Conservation (phyloP, 2,113 vertebrate genomes). For the Microcebus griseorufus region DNA sequence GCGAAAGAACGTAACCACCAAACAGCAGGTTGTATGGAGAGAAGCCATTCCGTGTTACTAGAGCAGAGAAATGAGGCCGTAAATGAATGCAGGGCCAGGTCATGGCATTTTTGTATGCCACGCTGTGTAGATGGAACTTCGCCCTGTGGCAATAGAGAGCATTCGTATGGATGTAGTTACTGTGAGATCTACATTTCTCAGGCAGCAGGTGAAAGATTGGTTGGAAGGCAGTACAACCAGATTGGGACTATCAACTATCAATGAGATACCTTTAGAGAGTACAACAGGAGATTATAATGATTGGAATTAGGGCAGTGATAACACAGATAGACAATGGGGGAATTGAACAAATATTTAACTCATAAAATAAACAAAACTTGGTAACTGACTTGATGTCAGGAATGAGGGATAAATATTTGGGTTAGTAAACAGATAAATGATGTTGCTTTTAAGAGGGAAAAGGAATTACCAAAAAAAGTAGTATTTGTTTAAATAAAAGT, state of each 20-base stretch:
- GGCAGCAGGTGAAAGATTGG: not conserved
- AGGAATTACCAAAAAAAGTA: not conserved
- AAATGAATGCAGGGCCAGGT: not conserved
- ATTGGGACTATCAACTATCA: not conserved
- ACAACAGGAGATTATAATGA: not conserved
- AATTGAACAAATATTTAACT: not conserved
- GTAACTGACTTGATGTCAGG: not conserved
- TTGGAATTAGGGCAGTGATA: not conserved
- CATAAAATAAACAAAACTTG: not conserved
- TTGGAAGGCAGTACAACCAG: not conserved
- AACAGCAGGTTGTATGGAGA: not conserved
- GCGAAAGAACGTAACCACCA: not conserved
- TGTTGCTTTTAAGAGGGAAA: not conserved
- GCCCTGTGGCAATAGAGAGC: accelerated
- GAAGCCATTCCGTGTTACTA: not conserved
- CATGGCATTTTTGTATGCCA: too few relatives aligned
- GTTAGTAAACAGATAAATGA: not conserved
- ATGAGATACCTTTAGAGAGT: not conserved
- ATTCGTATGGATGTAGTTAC: accelerated
- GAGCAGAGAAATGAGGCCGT: not conserved
- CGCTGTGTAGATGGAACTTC: not conserved
- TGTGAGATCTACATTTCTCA: not conserved
- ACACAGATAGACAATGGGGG: not conserved
- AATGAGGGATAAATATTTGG: not conserved
- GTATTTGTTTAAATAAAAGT: slow-evolving; percentile 21